Evolutionary conservation across 2,888 invertebrate genomes (phyloP).

Genomic region (Pantelozetes paolii): DNA sequence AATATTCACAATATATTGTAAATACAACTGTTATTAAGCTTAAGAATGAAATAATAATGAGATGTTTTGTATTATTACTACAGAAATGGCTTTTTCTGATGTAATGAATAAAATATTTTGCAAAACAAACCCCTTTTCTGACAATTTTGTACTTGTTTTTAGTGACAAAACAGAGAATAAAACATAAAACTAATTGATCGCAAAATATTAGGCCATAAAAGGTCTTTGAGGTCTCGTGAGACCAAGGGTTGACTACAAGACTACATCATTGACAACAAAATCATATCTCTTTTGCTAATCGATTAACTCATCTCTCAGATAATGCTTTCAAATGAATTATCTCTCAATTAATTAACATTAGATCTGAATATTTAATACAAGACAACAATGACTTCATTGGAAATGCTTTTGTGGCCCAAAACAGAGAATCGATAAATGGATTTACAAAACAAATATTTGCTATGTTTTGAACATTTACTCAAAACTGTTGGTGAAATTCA

Average conservation of each 20-base stretch:
- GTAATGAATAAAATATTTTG: slow-evolving; percentile 6
- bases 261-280: background rate
- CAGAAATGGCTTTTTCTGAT: too few relatives aligned
- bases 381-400: background rate
- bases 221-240: slow-evolving; percentile 6
- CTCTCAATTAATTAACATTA: slow-evolving; percentile 22
- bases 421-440: slow-evolving; percentile 1
- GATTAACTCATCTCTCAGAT: slow-evolving; percentile 8
- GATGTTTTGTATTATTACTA: too few relatives aligned
- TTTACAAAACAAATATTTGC: background rate
- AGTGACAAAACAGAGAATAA: background rate
- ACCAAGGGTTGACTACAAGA: background rate
- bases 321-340: background rate
- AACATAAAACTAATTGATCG: slow-evolving; percentile 3
- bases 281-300: background rate
- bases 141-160: too few relatives aligned
- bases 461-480: too few relatives aligned
- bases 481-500: too few relatives aligned
- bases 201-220: background rate
- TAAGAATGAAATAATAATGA: too few relatives aligned
- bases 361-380: background rate
- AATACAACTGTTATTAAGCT: too few relatives aligned
- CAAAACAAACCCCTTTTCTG: too few relatives aligned
- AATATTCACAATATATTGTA: too few relatives aligned
- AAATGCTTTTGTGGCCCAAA: background rate